Evolutionary conservation across 2,888 invertebrate species (phyloP).

Genomic region (Spisula solida): DNA sequence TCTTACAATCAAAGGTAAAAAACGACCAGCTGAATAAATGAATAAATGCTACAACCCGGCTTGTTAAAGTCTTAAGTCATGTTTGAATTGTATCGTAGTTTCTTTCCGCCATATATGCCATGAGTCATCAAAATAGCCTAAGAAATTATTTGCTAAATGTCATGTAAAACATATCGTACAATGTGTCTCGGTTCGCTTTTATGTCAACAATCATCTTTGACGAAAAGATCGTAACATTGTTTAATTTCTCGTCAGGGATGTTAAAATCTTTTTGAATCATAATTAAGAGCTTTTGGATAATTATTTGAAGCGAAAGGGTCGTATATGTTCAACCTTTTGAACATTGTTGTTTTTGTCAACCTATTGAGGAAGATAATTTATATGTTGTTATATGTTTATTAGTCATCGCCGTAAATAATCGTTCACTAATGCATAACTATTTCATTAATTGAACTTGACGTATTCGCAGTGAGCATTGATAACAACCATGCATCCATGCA

Average conservation of each 20-base stretch:
- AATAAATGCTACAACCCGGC: no score
- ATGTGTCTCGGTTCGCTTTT: not conserved
- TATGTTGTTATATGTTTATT: no score
- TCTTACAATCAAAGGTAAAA: conserved; percentile 9
- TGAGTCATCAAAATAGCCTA: not conserved
- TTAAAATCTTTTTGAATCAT: conserved; percentile 4
- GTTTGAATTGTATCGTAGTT: conserved; percentile 3
- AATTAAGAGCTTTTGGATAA: not conserved
- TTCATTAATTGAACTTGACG: no score
- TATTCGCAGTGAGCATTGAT: no score
- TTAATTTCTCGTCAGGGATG: not conserved
- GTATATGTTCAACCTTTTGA: not conserved
- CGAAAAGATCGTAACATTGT: not conserved
- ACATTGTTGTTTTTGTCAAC: no score
- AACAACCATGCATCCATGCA: no score
- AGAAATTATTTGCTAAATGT: not conserved
- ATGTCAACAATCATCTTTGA: not conserved
- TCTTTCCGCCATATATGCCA: not conserved
- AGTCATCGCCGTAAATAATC: no score
- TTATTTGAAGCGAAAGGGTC: not conserved
- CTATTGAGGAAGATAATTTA: no score
- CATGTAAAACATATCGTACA: conserved; percentile 4
- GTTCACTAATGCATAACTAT: no score
- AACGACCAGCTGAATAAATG: not conserved
- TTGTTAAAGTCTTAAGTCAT: not conserved